Base-by-base conservation (phyloP, 92 coral and sea anemone genomes). In the Umimayanthus chanpuru region DNA sequence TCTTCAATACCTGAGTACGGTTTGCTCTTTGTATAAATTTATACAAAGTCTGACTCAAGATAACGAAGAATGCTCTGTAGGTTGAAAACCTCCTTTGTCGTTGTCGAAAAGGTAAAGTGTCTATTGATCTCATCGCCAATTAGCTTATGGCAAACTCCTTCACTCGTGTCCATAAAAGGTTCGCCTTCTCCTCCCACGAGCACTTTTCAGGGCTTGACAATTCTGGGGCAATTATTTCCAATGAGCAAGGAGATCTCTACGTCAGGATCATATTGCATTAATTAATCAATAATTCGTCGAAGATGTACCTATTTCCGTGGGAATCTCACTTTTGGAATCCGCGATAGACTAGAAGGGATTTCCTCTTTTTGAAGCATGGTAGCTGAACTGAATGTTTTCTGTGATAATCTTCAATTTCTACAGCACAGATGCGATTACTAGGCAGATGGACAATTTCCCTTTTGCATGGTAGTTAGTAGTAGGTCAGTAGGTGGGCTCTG, bases 321-420 rank as follows among this genome's bases (percentile, higher is more conserved):
- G 26, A 92, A 90, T 67, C 85, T 77, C 70, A 85, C 85, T 76
- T 87, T 89, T 50, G 94, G 90, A 82, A 92, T 92, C 91, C 89
- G 92, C 25, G 88, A 89, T 8, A 85, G 73, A 66, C 79, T 89
- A 10, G 90, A 72, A 28, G 94, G 88, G 25, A 92, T 86, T 39
- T 30, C 47, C 15, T 89, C 88, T 30, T 91, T 16, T 20, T 68
- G 39, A 81, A 81, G 90, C 68, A 82, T 5, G 94, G 91, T 77
- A 92, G 47, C 89, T 86, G 85, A 66, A 90, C 86, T 25, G 49
- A 43, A 80, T 74, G 77, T 39, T 88, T 74, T 53, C 81, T 38
- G 15, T 88, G 71, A 81, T 86, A 90, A 67, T 90, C 92, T 44
- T 43, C 20, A 25, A 90, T 88, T 75, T 90, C 90, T 20, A 93